Evolutionary conservation across 2,797 vertebrate genomes (phyloP), one percentile per base, ranked within the genome.

Genomic region (Poecile montanus): DNA sequence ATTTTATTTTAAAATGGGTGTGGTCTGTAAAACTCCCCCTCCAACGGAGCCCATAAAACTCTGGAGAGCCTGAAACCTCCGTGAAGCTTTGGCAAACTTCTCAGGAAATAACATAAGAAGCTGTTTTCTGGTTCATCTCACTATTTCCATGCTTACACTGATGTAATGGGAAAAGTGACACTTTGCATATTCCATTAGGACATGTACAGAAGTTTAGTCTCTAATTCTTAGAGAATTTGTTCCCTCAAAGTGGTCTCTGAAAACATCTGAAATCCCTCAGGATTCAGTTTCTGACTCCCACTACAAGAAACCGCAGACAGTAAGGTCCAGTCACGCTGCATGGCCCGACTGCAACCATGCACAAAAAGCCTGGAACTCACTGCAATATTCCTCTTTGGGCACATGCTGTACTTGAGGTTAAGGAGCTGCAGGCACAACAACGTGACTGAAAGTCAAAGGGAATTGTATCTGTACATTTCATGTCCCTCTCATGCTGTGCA

Each of bases 141-240:
- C 86, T 90, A 94, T 95, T 96, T 97, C 94, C 95, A 82, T 82
- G 73, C 85, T 93, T 74, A 62, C 76, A 88, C 85, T 96, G 94
- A 96, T 86, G 96, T 94, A 95, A 96, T 79, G 94, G 96, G 94
- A 93, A 82, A 88, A 92, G 73, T 67, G 83, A 95, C 92, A 95
- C 73, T 91, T 89, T 27, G 65, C 30, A 67, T 96, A 88, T 84
- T 86, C 79, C 94, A 92, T 81, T 60, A 95, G 92, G 56, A 96
- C 66, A 93, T 0, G 3, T 53, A 85, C 26, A 78, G 58, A 94
- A 76, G 61, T 71, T 87, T 44, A 89, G 58, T 62, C 89, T 67
- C 67, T 67, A 91, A 63, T 85, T 88, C 80, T 73, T 73, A 54
- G 79, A 75, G 83, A 73, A 79, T 78, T 60, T 88, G 40, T 51